Evolutionary conservation across 2,888 invertebrate species (phyloP), one percentile per base, ranked within the genome.

Genomic region (Metopia argyrocephala): DNA sequence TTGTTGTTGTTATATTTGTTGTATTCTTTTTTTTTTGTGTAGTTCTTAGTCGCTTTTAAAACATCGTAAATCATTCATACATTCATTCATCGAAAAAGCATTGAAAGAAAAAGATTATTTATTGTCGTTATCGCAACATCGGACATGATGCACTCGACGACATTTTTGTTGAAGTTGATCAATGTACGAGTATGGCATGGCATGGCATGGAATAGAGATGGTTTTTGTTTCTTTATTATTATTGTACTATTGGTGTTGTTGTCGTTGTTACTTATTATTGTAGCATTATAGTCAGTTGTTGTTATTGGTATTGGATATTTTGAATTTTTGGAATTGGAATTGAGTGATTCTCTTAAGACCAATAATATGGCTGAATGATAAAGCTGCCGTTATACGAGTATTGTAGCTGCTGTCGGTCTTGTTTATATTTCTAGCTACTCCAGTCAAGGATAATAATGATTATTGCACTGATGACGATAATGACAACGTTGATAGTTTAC

Each of bases 51-150:
- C 71, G 66, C 50, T 76, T 69, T 75, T 74, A 73, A 82, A 84
- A 82, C 82, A 83, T 84, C 84, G 84, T 84, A 84, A 84, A 84
- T 84, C 84, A 84, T 84, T 84, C 84, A 84, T 84, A 84, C 83
- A 84, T 84, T 82, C 84, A 84, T 84, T 84, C 84, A 84, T 84
- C 79, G 83, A 83, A 83, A 76, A 75, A 70, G 78, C 83, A 78
- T 76, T 79, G 81, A 74, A 79, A 79, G 78, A 78, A 81, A 80
- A 80, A 83, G 83, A 83, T 84, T 84, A 84, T 84, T 84, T 84
- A 84, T 84, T 83, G 78, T 79, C 82, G 79, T 78, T 74, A 79
- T 73, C 78, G 76, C 76, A 78, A 66, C 68, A 82, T 79, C 76
- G 69, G 84, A 83, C 84, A 84, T 84, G 84, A 84, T 84, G 83